These are phyloP conservation scores for Rhinopithecus roxellana DNA, from an alignment of 2,113 vertebrate species.

Conservation along the genomic window DNA sequence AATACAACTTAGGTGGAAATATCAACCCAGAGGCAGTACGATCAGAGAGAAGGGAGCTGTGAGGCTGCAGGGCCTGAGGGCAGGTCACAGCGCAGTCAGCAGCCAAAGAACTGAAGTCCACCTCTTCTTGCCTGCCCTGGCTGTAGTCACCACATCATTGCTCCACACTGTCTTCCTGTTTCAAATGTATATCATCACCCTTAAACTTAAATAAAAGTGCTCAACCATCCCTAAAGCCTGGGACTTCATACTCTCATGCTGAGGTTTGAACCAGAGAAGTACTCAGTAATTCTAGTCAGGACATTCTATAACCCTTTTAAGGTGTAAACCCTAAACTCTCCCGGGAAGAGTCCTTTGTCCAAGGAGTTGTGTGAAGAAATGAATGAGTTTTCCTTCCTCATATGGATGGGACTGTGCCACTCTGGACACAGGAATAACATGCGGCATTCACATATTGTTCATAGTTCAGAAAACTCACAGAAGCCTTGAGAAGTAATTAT, in stretches of 20 bases:
- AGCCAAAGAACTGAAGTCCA: background rate
- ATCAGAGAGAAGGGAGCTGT: background rate
- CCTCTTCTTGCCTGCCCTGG: too few species aligned
- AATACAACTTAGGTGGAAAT: background rate
- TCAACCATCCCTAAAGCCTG: background rate
- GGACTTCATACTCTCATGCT: too few species aligned
- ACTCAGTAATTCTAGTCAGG: too few species aligned
- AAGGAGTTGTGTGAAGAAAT: background rate
- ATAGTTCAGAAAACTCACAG: accelerated
- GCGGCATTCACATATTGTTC: too few species aligned
- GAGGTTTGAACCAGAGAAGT: too few species aligned
- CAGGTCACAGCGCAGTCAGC: accelerated
- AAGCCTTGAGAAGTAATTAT: too few species aligned
- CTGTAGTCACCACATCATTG: accelerated
- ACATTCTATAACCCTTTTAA: too few species aligned
- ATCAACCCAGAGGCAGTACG: background rate
- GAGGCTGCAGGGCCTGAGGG: background rate
- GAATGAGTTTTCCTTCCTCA: background rate
- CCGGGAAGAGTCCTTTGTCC: background rate
- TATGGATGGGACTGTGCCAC: accelerated
- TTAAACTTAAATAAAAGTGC: background rate
- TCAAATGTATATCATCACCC: accelerated
- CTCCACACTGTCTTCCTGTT: background rate
- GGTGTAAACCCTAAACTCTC: background rate
- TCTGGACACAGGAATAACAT: accelerated